Percentiles rank a stretch among this genome's conserved stretches.
These are phyloP conservation scores for Rhamphomyia laevipes DNA, from an alignment of 2,888 invertebrate genomes.

Conservation along the genomic window DNA sequence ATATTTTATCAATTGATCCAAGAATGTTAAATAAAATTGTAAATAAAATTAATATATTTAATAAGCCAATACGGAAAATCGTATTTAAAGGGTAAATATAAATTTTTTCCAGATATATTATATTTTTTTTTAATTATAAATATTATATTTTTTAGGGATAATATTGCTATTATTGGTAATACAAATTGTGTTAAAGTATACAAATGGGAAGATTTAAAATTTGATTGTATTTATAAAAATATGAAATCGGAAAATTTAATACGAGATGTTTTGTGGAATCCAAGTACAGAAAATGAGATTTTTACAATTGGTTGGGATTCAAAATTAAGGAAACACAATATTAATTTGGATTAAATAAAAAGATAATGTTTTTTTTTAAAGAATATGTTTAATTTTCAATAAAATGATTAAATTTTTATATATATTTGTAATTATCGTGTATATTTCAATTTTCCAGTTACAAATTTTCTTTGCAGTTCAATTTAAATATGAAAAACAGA, in stretches of 20 bases:
- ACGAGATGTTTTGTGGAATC: constrained; percentile 12
- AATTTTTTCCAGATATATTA: neutral
- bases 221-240: constrained; percentile 10
- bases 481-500: too few relatives aligned
- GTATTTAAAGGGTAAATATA: constrained; percentile 6
- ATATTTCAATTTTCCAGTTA: too few relatives aligned
- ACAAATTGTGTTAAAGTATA: constrained; percentile 12
- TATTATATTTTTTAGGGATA: constrained; percentile 2
- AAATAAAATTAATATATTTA: constrained; percentile 2
- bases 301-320: constrained; percentile 14
- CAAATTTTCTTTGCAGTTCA: too few relatives aligned
- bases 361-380: too few relatives aligned
- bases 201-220: neutral
- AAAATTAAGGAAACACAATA: constrained; percentile 7
- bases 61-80: constrained; percentile 12
- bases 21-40: constrained; percentile 11
- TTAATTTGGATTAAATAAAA: too few relatives aligned
- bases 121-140: too few relatives aligned
- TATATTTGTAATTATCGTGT: too few relatives aligned
- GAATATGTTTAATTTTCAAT: too few relatives aligned
- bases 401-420: too few relatives aligned
- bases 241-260: constrained; percentile 9
- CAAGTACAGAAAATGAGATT: constrained; percentile 1
- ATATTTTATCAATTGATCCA: constrained; percentile 8
- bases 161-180: constrained; percentile 11